Percentiles rank a stretch among this genome's conserved stretches.
Evolutionary conservation across 2,113 vertebrate genomes (phyloP).

Genomic region (Crotophaga sulcirostris): DNA sequence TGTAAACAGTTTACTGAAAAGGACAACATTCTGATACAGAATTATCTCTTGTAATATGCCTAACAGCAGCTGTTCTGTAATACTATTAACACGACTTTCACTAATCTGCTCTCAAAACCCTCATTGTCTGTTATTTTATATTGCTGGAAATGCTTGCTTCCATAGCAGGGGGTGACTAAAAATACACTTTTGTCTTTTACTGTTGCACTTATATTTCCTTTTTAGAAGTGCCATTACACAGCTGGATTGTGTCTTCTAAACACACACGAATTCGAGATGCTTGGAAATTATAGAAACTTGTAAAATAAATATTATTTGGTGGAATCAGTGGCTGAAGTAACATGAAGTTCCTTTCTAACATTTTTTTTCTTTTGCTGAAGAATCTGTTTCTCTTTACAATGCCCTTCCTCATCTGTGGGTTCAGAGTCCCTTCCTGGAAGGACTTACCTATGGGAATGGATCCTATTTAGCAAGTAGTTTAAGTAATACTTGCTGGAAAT

Average conservation of each 20-base stretch:
- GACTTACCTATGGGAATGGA: background rate
- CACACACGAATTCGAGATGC: accelerated
- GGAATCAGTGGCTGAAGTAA: background rate
- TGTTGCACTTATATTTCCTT: background rate
- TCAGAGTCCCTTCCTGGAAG: background rate
- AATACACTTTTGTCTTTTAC: background rate
- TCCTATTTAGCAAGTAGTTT: background rate
- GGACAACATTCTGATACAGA: background rate
- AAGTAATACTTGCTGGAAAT: background rate
- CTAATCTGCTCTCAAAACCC: background rate
- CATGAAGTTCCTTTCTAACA: background rate
- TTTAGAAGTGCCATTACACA: background rate
- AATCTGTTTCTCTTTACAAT: background rate
- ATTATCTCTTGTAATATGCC: background rate
- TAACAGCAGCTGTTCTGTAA: background rate
- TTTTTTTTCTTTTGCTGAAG: background rate
- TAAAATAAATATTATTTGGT: background rate
- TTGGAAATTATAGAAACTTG: background rate
- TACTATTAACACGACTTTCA: background rate
- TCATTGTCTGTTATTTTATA: background rate
- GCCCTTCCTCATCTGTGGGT: background rate
- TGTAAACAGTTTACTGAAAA: conserved; percentile 3
- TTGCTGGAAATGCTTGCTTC: conserved; percentile 19
- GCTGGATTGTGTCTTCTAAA: background rate
- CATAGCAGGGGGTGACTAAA: background rate